Evolutionary conservation across 2,113 vertebrate genomes (phyloP).

Genomic region (Calidris pygmaea): DNA sequence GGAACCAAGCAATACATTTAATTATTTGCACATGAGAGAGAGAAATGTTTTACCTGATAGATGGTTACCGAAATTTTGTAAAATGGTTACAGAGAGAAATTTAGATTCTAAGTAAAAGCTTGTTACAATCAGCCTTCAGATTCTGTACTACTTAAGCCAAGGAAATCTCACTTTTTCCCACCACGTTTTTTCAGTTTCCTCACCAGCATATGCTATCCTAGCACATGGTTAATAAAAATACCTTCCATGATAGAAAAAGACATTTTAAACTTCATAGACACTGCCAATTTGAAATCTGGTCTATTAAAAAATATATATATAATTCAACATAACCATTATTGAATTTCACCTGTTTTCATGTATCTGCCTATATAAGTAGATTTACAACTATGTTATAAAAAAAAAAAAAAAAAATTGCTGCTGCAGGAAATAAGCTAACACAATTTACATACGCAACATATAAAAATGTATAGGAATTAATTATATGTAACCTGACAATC

Average conservation of each 20-base stretch:
- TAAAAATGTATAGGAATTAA: not conserved
- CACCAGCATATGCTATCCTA: slow-evolving; percentile 11
- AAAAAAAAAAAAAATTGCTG: not conserved
- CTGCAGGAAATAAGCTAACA: not conserved
- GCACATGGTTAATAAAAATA: slow-evolving; percentile 6
- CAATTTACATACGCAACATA: not conserved
- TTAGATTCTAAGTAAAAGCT: not conserved
- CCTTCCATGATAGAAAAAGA: not conserved
- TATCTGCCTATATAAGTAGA: not conserved
- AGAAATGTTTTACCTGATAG: not conserved
- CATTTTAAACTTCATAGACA: not conserved
- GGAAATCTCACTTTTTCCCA: not conserved
- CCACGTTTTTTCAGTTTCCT: not conserved
- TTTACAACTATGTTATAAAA: not conserved
- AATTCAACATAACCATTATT: not conserved
- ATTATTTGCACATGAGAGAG: not conserved
- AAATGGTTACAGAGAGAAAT: not conserved
- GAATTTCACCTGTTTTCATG: not conserved
- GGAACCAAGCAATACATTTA: not conserved
- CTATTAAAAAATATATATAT: not conserved
- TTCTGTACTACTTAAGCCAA: not conserved
- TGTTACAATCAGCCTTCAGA: not conserved
- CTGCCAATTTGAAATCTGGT: not conserved
- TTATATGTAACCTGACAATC: not conserved
- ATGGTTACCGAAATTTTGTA: not conserved